Base-by-base conservation (phyloP, 2,888 invertebrate genomes). In the Pheosia gnoma region DNA sequence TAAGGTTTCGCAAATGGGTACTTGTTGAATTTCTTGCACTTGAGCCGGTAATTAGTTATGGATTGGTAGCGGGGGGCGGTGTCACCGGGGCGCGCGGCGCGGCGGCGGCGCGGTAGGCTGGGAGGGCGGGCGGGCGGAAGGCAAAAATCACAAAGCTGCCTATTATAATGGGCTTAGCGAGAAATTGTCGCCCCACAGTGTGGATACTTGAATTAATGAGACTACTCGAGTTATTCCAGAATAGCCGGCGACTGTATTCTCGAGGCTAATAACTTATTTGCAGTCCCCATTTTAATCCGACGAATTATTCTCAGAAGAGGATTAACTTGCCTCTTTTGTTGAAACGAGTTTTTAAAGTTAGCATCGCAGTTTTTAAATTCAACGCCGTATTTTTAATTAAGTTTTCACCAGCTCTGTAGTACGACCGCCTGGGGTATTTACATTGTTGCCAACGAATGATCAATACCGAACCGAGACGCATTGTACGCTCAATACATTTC, bases 21-120 rank as follows among this genome's bases (percentile, higher is more conserved):
- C 72, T 81, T 78, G 76, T 79, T 76, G 75, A 71, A 73, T 72
- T 74, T 74, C 72, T 78, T 78, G 74, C 77, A 80, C 77, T 84
- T 75, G 75, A 83, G 79, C 74, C 76, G 71, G 77, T 87, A 88
- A 89, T 88, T 86, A 84, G 81, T 85, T 87, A 88, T 74, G 78
- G 77, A 84, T 84, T 82, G 81, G 75, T 73, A 67, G 74, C 70
- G 72, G 74, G 67, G 67, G 71, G 52, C 53, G 62, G 59, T 52
- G 45, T 11, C 13, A n/a, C n/a, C n/a, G n/a, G 8, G 7, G 41
- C 25, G 39, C 38, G 4, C 41, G 39, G 39, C 11, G 54, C 11
- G 38, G 9, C 11, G 55, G 11, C 55, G 8, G 38, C n/a, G 11
- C 25, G 13, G 13, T 37, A 5, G n/a, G 11, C 11, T 6, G 41